Evolutionary conservation across 1,140 invertebrate genomes (phyloP).

Genomic region (Brachionus rubens): DNA sequence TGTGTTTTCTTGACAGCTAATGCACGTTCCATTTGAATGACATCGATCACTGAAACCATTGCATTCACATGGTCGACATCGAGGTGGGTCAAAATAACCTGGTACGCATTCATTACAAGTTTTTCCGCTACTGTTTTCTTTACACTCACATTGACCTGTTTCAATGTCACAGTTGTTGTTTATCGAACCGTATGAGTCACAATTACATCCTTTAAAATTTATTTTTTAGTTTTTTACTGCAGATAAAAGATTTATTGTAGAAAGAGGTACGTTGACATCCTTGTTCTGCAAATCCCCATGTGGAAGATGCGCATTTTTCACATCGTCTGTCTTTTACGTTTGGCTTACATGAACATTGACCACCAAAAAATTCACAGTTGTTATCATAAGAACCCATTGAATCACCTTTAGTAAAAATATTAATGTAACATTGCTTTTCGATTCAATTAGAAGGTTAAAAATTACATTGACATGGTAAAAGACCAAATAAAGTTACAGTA

Average conservation of each 20-base stretch:
- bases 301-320: constrained; percentile 77
- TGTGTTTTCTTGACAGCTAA: constrained; percentile 80
- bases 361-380: constrained; percentile 79
- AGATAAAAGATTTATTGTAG: constrained; percentile 70
- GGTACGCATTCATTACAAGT: constrained; percentile 90
- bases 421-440: too few relatives aligned
- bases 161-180: constrained; percentile 70
- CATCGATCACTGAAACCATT: constrained; percentile 92
- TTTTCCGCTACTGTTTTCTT: constrained; percentile 80
- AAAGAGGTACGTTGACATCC: constrained; percentile 73
- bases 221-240: constrained; percentile 70
- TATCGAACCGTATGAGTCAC: constrained; percentile 80
- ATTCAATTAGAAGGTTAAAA: too few relatives aligned
- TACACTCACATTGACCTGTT: constrained; percentile 48
- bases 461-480: constrained; percentile 39
- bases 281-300: constrained; percentile 81
- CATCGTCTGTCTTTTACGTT: constrained; percentile 88
- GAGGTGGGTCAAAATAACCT: constrained; percentile 91
- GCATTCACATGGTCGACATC: constrained; percentile 88
- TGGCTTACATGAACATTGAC: constrained; percentile 83
- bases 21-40: constrained; percentile 80
- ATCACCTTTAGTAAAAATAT: constrained; percentile 72
- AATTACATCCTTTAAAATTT: constrained; percentile 70
- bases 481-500: background rate
- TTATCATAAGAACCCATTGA: constrained; percentile 84